Evolutionary conservation across 2,888 invertebrate genomes (phyloP).

Genomic region (Matsumyia berberina): DNA sequence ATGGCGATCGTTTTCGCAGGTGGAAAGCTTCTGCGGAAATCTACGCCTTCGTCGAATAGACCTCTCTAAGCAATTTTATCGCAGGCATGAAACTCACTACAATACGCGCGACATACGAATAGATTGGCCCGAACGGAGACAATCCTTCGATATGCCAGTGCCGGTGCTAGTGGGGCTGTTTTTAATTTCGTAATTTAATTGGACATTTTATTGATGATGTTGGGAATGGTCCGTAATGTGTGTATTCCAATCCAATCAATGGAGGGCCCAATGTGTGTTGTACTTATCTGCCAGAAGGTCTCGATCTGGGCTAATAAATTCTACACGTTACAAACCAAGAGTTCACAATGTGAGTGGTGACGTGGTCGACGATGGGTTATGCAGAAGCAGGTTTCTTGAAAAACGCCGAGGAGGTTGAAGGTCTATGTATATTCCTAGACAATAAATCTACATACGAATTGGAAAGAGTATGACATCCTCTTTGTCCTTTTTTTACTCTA

Average conservation of each 20-base stretch:
- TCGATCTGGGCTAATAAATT: slow-evolving; percentile 61
- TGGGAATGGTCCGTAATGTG: slow-evolving; percentile 28
- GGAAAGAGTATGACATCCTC: too few relatives aligned
- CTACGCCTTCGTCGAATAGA: slow-evolving; percentile 55
- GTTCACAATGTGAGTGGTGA: not conserved
- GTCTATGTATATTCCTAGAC: too few relatives aligned
- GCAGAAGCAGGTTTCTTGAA: not conserved
- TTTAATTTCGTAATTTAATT: slow-evolving; percentile 68
- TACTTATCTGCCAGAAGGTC: slow-evolving; percentile 38
- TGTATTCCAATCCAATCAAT: slow-evolving; percentile 58
- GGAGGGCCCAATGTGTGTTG: slow-evolving; percentile 51
- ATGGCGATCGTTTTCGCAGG: slow-evolving; percentile 65
- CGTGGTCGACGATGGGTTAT: not conserved
- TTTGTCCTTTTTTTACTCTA: too few relatives aligned
- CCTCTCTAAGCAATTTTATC: slow-evolving; percentile 58
- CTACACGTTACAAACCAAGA: slow-evolving; percentile 24
- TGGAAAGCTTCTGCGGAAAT: slow-evolving; percentile 72
- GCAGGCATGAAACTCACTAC: slow-evolving; percentile 71
- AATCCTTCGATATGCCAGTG: not conserved
- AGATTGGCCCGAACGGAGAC: not conserved
- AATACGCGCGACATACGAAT: slow-evolving; percentile 54
- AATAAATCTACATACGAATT: too few relatives aligned
- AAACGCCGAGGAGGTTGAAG: too few relatives aligned
- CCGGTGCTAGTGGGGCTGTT: slow-evolving; percentile 29
- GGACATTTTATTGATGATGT: slow-evolving; percentile 62